Evolutionary conservation across 2,113 vertebrate genomes (phyloP).

Genomic region (Ciconia stormi): DNA sequence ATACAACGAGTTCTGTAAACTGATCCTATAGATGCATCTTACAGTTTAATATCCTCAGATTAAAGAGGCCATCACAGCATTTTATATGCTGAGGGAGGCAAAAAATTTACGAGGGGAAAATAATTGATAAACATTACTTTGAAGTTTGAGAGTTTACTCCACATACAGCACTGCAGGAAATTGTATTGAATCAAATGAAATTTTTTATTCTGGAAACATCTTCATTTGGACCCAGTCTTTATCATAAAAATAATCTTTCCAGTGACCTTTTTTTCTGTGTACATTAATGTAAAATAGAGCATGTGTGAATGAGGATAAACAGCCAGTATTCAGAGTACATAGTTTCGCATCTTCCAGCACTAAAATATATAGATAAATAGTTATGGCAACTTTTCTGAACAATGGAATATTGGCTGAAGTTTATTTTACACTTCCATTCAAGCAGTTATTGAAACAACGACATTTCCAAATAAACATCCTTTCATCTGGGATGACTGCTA

Average conservation of each 20-base stretch:
- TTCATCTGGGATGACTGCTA: background rate
- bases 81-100: background rate
- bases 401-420: background rate
- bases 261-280: background rate
- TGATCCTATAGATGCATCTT: background rate
- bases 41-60: conserved; percentile 19
- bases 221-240: background rate
- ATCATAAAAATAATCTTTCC: background rate
- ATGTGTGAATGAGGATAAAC: background rate
- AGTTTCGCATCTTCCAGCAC: background rate
- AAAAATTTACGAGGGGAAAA: background rate
- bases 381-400: background rate
- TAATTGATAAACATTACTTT: background rate
- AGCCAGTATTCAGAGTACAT: background rate
- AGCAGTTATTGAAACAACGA: background rate
- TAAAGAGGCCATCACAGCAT: background rate
- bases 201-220: background rate
- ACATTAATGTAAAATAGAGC: background rate
- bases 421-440: background rate
- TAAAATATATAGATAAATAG: background rate
- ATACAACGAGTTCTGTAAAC: conserved; percentile 21
- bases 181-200: background rate
- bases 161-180: background rate
- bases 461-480: background rate
- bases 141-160: background rate